phyloP scores from a whole-genome alignment of 1,140 invertebrate genomes.

The Papilio helenus region DNA sequence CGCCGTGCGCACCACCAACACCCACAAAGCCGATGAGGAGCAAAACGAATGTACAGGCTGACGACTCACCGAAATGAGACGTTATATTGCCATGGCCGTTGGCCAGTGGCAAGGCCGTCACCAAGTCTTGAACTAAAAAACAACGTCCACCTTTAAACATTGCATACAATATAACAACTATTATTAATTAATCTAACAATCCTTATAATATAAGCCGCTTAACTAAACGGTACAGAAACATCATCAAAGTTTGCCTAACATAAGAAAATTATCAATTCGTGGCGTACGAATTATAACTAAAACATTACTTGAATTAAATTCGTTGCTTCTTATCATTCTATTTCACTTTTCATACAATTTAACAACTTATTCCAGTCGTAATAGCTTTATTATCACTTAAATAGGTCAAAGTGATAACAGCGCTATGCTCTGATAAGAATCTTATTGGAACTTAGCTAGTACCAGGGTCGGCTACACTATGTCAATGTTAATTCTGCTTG shows the following conservation, averaged over 20 bases:
- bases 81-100: conserved; percentile 82
- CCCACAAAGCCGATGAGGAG: conserved; percentile 80
- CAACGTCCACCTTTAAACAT: conserved; percentile 81
- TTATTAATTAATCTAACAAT: conserved; percentile 40
- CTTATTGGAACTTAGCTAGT: conserved; percentile 67
- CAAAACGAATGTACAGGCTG: conserved; percentile 70
- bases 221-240: conserved; percentile 34
- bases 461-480: conserved; percentile 64
- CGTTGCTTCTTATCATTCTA: conserved; percentile 41
- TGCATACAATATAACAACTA: conserved; percentile 63
- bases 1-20: conserved; percentile 78
- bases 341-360: conserved; percentile 50
- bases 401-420: conserved; percentile 78
- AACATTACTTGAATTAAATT: conserved; percentile 12
- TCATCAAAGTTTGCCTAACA: conserved; percentile 19
- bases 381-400: conserved; percentile 62
- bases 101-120: conserved; percentile 82
- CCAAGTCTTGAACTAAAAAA: conserved; percentile 84
- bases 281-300: conserved; percentile 10
- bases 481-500: conserved; percentile 79
- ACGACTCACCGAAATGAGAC: conserved; percentile 83
- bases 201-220: conserved; percentile 39
- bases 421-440: conserved; percentile 76
- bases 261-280: conserved; percentile 29
- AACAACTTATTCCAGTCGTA: conserved; percentile 51